Conservation (phyloP, 2,797 vertebrate species). For the Ptychobarbus kaznakovi region DNA sequence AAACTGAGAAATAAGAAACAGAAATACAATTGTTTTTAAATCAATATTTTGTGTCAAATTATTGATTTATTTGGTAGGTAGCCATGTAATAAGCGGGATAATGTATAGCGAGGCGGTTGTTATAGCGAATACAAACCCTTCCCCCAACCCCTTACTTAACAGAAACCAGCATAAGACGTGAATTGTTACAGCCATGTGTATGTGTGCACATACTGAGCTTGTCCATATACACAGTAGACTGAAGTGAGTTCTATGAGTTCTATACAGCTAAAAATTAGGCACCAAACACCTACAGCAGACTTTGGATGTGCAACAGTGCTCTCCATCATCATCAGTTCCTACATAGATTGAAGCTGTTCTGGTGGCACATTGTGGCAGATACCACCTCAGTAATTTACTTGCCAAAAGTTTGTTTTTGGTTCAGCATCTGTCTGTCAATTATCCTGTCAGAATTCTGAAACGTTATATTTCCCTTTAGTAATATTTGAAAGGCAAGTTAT, state of each 20-base stretch:
- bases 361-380: background rate
- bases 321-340: no score
- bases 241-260: background rate
- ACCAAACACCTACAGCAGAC: no score
- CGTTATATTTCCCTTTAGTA: background rate
- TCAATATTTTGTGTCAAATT: slow-evolving; percentile 1
- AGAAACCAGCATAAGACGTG: background rate
- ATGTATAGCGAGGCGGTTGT: background rate
- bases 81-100: background rate
- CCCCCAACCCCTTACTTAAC: background rate
- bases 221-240: background rate
- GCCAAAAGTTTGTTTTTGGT: background rate
- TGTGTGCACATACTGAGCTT: slow-evolving; percentile 1
- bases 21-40: background rate
- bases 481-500: background rate
- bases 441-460: background rate
- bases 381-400: background rate
- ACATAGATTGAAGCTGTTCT: no score
- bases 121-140: background rate
- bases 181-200: background rate
- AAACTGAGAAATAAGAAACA: slow-evolving; percentile 8
- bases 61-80: slow-evolving; percentile 7
- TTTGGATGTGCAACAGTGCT: no score
- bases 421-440: background rate
- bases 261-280: background rate